Percentiles rank a stretch among this genome's conserved stretches.
phyloP scores from a whole-genome alignment of 2,797 vertebrate species.

The Tenualosa ilisha region DNA sequence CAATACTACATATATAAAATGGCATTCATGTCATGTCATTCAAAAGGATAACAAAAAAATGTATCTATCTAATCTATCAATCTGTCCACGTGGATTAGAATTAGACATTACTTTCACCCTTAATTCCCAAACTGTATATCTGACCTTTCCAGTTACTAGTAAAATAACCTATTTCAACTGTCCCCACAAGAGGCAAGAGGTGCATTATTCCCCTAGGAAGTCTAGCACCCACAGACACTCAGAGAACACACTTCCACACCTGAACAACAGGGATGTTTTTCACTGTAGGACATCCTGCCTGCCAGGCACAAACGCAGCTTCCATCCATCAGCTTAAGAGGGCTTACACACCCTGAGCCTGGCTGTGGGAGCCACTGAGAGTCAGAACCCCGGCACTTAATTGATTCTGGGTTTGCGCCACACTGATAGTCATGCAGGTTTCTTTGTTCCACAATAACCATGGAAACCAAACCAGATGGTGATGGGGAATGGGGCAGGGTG shows the following conservation, averaged over 20 bases:
- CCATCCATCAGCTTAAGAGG: slow-evolving; percentile 52
- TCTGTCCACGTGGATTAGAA: too few relatives aligned
- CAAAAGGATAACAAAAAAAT: too few relatives aligned
- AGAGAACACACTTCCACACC: not conserved
- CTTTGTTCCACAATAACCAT: slow-evolving; percentile 55
- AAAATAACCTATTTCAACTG: not conserved
- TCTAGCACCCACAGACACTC: not conserved
- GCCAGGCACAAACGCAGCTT: slow-evolving; percentile 60
- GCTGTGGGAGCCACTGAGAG: slow-evolving; percentile 45
- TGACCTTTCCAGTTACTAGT: not conserved
- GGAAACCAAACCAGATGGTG: slow-evolving; percentile 58
- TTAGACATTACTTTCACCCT: not conserved
- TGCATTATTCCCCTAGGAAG: not conserved
- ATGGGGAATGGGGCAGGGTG: slow-evolving; percentile 23
- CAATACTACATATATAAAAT: not conserved
- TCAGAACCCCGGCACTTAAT: slow-evolving; percentile 61
- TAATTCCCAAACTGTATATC: not conserved
- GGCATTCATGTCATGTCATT: not conserved
- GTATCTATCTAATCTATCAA: not conserved
- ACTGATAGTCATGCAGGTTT: slow-evolving; percentile 54
- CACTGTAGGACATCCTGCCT: not conserved
- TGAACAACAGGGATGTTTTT: not conserved
- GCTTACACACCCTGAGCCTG: slow-evolving; percentile 41
- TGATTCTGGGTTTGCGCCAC: slow-evolving; percentile 60
- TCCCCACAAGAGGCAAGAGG: not conserved